Evolutionary conservation across 2,888 invertebrate genomes (phyloP), one percentile per base, ranked within the genome.

Genomic region (Hirudinaria manillensis): DNA sequence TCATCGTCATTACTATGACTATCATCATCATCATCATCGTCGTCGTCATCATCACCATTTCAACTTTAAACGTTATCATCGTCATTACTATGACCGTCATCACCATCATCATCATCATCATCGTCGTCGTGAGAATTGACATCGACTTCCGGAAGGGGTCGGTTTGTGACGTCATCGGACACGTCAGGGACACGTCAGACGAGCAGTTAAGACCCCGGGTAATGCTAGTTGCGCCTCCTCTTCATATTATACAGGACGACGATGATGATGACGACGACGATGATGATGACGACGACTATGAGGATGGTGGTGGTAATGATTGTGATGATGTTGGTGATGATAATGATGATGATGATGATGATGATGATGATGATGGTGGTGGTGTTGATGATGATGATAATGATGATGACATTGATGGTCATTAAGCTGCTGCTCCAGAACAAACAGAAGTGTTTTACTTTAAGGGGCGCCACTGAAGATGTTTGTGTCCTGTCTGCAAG

Each of bases 321-420:
- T 7, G 29, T 29, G 68, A 68, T 29, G 68, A 68, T 29, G 68
- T 29, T 7, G 68, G 29, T 68, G 68, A 68, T 29, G 68, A 68
- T 10, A 32, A 24, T 29, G 16, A 7, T 68, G 68, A 32, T 34
- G 34, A 68, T 45, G 45, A 68, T 32, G 68, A 68, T 10, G 34
- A 34, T 34, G 34, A 68, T 68, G 34, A 34, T 13, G 68, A 68
- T 29, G 29, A 68, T 29, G 68, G 1, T 29, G 68, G 29, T 24
- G 27, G 34, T 24, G 27, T 19, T 68, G 68, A 68, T 34, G 34
- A 68, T 68, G 68, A 68, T 68, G 68, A 68, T 29, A 32, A 68
- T 29, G 68, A 68, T 13, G 34, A 68, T 68, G 34, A 68, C 29
- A 16, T 16, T 45, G 45, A 7, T 16, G 45, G 13, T 45, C 45